Evolutionary conservation across 2,888 invertebrate genomes (phyloP).

Genomic region (Pteria penguin): DNA sequence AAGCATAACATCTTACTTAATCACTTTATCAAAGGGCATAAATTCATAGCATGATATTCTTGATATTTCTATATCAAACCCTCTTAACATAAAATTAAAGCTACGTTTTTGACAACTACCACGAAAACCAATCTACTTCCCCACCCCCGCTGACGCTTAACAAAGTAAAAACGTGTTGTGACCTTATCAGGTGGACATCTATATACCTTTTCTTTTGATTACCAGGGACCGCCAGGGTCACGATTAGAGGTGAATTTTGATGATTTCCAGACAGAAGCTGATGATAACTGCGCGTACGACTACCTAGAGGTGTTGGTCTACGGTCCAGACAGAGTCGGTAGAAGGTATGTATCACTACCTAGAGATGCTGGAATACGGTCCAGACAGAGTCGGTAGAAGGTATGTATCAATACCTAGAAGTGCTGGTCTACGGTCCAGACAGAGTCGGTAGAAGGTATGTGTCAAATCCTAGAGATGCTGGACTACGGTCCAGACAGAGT

Average conservation of each 20-base stretch:
- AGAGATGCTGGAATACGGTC: conserved; percentile 47
- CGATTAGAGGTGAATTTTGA: not conserved
- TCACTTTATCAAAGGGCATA: too few species aligned
- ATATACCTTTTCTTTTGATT: not conserved
- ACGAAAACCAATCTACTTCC: too few species aligned
- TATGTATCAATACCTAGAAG: too few species aligned
- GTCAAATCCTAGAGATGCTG: conserved; percentile 53
- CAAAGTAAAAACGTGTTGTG: too few species aligned
- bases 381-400: conserved; percentile 50
- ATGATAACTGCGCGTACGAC: conserved; percentile 45
- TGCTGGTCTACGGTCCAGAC: too few species aligned
- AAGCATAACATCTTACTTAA: too few species aligned
- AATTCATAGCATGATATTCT: too few species aligned
- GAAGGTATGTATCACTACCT: conserved; percentile 53
- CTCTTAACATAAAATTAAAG: too few species aligned
- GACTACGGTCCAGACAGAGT: conserved; percentile 44
- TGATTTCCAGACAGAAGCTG: conserved; percentile 10
- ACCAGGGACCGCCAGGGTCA: not conserved
- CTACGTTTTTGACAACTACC: too few species aligned
- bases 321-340: conserved; percentile 49
- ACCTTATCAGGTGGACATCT: not conserved
- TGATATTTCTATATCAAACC: too few species aligned
- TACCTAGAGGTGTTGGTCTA: conserved; percentile 48
- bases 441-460: too few species aligned
- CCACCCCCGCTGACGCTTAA: too few species aligned